These are phyloP conservation scores for Exephanes ischioxanthus DNA, from an alignment of 2,888 invertebrate species.

Conservation along the genomic window DNA sequence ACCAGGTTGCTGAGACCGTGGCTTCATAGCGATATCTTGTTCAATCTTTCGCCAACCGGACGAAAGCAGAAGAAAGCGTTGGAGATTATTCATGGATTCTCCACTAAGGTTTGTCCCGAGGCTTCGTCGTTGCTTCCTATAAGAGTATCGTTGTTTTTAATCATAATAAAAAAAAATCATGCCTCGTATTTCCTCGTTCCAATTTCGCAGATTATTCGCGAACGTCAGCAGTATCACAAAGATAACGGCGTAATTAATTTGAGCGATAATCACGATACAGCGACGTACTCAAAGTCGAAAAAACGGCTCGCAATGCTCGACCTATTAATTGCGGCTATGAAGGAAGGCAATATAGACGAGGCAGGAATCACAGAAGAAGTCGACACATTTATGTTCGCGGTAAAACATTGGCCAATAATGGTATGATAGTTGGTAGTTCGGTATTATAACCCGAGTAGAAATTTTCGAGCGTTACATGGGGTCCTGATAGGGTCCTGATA, in stretches of 20 bases:
- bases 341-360: slow-evolving; percentile 64
- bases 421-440: not conserved
- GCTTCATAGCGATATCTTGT: slow-evolving; percentile 43
- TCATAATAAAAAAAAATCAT: no score
- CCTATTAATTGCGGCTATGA: slow-evolving; percentile 67
- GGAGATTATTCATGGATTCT: slow-evolving; percentile 63
- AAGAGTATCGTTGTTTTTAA: no score
- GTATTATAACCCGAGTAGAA: no score
- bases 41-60: slow-evolving; percentile 49
- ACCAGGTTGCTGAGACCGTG: slow-evolving; percentile 64
- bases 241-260: slow-evolving; percentile 47
- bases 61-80: slow-evolving; percentile 54
- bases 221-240: slow-evolving; percentile 67
- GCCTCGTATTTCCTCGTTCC: not conserved
- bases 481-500: no score
- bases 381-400: slow-evolving; percentile 71
- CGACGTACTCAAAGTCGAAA: slow-evolving; percentile 29
- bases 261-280: slow-evolving; percentile 8
- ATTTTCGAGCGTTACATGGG: no score
- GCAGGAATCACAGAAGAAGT: slow-evolving; percentile 70
- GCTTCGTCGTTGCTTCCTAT: not conserved
- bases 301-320: slow-evolving; percentile 70
- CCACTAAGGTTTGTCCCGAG: slow-evolving; percentile 52
- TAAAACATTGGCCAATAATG: not conserved
- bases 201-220: slow-evolving; percentile 65